phyloP scores from a whole-genome alignment of 2,113 vertebrate genomes.

The Notechis scutatus region DNA sequence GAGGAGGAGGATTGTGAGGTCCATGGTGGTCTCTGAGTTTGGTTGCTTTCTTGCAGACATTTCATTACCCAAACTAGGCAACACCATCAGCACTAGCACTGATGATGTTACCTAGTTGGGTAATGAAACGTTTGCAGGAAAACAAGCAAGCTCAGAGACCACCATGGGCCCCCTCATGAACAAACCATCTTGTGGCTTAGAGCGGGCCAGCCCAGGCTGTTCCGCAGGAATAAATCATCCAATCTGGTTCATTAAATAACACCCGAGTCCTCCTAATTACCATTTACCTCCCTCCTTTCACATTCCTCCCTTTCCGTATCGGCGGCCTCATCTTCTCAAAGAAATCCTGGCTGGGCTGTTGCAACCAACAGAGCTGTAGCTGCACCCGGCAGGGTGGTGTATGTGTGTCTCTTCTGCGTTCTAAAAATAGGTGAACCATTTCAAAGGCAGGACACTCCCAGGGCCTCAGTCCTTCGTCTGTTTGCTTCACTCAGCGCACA shows the following conservation, averaged over 20 bases:
- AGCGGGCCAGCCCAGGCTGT: not conserved
- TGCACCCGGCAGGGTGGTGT: slow-evolving; percentile 25
- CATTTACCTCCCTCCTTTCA: slow-evolving; percentile 16
- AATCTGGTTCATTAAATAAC: not conserved
- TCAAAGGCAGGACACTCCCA: slow-evolving; percentile 52
- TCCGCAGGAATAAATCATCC: not conserved
- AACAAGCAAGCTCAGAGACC: no score
- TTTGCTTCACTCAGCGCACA: slow-evolving; percentile 48
- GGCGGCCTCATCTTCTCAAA: slow-evolving; percentile 36
- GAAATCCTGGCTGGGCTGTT: slow-evolving; percentile 39
- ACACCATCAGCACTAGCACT: no score
- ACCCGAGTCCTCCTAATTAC: slow-evolving; percentile 21
- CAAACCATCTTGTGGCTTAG: not conserved
- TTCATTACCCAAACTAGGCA: no score
- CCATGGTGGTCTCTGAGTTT: no score
- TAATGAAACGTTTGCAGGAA: no score
- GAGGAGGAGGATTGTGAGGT: no score
- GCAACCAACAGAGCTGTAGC: slow-evolving; percentile 33
- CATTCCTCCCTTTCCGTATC: not conserved
- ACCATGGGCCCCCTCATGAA: not conserved
- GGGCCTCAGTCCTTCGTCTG: slow-evolving; percentile 41
- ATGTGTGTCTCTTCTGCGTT: not conserved
- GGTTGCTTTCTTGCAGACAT: no score
- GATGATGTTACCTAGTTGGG: no score
- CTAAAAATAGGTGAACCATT: slow-evolving; percentile 65